Evolutionary conservation across 2,888 invertebrate genomes (phyloP).

Genomic region (Eudemis profundana): DNA sequence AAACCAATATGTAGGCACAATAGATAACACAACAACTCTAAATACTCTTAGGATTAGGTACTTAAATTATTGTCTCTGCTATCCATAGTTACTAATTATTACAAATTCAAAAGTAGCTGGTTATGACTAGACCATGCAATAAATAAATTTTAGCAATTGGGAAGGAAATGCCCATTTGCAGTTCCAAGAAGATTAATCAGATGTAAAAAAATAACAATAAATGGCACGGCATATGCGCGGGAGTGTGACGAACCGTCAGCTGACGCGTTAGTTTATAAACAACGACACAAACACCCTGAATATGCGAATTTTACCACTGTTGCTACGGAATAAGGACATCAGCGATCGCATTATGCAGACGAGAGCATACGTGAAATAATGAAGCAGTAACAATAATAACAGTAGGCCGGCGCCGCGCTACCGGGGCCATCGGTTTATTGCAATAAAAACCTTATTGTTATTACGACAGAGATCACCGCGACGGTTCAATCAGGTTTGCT

Average conservation of each 20-base stretch:
- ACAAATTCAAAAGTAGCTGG: too few species aligned
- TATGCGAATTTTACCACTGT: constrained; percentile 4
- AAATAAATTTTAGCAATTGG: neutral
- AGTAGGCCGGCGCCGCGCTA: constrained; percentile 45
- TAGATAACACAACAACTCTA: neutral
- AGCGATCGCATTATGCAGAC: neutral
- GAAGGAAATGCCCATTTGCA: neutral
- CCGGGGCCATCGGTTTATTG: constrained; percentile 28
- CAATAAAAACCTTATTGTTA: constrained; percentile 53
- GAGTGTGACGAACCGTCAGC: constrained; percentile 42
- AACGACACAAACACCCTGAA: neutral
- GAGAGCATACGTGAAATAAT: constrained; percentile 40
- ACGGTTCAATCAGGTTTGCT: constrained; percentile 54
- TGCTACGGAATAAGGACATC: neutral
- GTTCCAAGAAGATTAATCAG: constrained; percentile 9
- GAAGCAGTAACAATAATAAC: constrained; percentile 57
- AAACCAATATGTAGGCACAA: too few species aligned
- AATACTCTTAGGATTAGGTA: too few species aligned
- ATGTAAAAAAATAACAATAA: constrained; percentile 8
- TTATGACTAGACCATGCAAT: too few species aligned
- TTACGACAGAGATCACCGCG: constrained; percentile 52
- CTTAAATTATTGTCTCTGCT: too few species aligned
- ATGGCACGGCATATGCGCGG: constrained; percentile 40
- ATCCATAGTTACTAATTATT: too few species aligned
- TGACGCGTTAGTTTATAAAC: constrained; percentile 36